A percentile compares a stretch with the other conserved stretches of the same genome.
Evolutionary conservation across 2,888 invertebrate genomes (phyloP).

Genomic region (Limnephilus auricula): DNA sequence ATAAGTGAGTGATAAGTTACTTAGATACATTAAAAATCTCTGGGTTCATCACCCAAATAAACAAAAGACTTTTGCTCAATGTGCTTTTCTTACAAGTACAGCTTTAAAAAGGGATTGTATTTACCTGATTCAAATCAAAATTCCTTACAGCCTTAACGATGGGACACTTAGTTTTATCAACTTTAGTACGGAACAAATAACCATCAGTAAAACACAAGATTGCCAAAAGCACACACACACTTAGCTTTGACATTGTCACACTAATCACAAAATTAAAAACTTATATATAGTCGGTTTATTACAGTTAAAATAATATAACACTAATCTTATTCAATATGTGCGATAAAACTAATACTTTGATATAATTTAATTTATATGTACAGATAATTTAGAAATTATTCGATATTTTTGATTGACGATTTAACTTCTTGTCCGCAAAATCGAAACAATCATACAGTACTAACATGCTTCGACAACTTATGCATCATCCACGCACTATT

Average conservation of each 20-base stretch:
- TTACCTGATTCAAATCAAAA: conserved; percentile 86
- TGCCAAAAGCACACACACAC: background rate
- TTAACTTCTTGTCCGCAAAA: background rate
- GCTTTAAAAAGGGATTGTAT: conserved; percentile 9
- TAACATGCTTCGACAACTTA: background rate
- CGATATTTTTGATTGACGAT: background rate
- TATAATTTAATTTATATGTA: background rate
- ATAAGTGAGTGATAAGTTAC: no score
- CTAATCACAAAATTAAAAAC: background rate
- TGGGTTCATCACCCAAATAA: no score
- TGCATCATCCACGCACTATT: background rate
- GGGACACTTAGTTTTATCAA: conserved; percentile 64
- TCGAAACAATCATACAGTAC: background rate
- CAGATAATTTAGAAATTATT: no score
- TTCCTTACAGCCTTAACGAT: conserved; percentile 88
- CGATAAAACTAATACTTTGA: background rate
- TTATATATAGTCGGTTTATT: no score
- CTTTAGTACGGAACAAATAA: conserved; percentile 45
- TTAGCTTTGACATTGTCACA: background rate
- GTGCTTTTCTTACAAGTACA: background rate
- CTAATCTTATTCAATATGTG: background rate
- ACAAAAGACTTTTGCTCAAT: no score
- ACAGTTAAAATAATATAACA: background rate
- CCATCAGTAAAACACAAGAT: conserved; percentile 32
- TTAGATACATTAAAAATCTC: no score